Evolutionary conservation across 2,113 vertebrate species (phyloP).

Genomic region (Notothenia coriiceps): DNA sequence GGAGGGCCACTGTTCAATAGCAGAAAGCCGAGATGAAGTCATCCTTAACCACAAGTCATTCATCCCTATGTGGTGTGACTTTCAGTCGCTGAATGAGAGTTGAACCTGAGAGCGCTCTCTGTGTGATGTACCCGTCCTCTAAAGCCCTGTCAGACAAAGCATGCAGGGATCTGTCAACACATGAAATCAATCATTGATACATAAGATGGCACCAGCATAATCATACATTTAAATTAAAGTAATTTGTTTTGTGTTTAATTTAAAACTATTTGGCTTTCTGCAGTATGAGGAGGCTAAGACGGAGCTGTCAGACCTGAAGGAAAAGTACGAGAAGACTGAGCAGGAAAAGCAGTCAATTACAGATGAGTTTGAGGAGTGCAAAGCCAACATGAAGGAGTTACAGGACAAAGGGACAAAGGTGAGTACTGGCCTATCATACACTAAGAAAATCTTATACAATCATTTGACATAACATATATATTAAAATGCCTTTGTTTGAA

Average conservation of each 20-base stretch:
- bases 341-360: conserved; percentile 90
- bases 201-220: background rate
- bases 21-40: conserved; percentile 28
- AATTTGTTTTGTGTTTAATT: background rate
- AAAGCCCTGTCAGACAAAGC: background rate
- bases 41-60: conserved; percentile 30
- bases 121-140: background rate
- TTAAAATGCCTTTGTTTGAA: background rate
- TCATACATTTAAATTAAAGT: background rate
- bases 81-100: conserved; percentile 20
- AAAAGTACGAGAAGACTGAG: conserved; percentile 89
- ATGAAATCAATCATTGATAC: background rate
- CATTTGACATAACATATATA: conserved; percentile 7
- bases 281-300: conserved; percentile 91
- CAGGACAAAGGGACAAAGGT: conserved; percentile 95
- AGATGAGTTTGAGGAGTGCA: conserved; percentile 93
- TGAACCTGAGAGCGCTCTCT: conserved; percentile 4
- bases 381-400: conserved; percentile 91
- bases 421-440: conserved; percentile 69
- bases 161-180: background rate
- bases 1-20: conserved; percentile 25
- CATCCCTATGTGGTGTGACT: background rate
- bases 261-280: conserved; percentile 4
- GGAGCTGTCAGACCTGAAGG: conserved; percentile 90
- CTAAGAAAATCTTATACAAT: background rate